Base-by-base conservation (phyloP, 2,888 invertebrate genomes). In the Eutolmus rufibarbis region DNA sequence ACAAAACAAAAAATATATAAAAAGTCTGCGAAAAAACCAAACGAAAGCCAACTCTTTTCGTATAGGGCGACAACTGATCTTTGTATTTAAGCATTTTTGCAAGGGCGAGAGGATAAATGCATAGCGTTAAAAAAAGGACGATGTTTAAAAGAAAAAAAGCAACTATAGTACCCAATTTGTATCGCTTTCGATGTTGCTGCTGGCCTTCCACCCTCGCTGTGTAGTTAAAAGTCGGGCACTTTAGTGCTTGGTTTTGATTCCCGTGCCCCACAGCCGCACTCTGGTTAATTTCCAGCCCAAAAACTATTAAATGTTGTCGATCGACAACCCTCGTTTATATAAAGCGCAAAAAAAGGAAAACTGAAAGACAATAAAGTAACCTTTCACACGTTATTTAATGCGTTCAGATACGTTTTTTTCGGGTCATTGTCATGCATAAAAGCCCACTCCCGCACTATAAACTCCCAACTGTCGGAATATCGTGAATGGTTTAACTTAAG, bases 161-260 rank as follows among this genome's bases (percentile, higher is more conserved):
- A 66, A 74, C 31, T 74, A 74, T 57, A 76, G 31, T 74, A 86
- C 12, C 12, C 19, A 66, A 23, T 85, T 51, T 14, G 16, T 86
- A 74, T 51, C 3, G 86, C 86, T 86, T 86, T 86, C n/a, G 76
- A 86, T 86, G 86, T 86, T 46, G 86, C 19, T 76, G 16, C 74
- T 12, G 66, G 28, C 66, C 66, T 51, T 51, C 8, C 66, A 19
- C 9, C 66, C 66, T 28, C 66, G 66, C 66, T 66, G 66, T 66
- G 28, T 57, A 46, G 19, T 66, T n/a, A n/a, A 56, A 9, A 66
- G 66, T 9, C 66, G 19, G 66, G 1, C 66, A 28, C 23, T 28
- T n/a, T 66, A 12, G 28, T 66, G 66, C 12, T 66, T 9, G 66
- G 5, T 16, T 51, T 66, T 28, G 4, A 66, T 66, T 66, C 28